Evolutionary conservation across 1,140 invertebrate genomes (phyloP), one percentile per base, ranked within the genome.

Genomic region (Pectinophora gossypiella): DNA sequence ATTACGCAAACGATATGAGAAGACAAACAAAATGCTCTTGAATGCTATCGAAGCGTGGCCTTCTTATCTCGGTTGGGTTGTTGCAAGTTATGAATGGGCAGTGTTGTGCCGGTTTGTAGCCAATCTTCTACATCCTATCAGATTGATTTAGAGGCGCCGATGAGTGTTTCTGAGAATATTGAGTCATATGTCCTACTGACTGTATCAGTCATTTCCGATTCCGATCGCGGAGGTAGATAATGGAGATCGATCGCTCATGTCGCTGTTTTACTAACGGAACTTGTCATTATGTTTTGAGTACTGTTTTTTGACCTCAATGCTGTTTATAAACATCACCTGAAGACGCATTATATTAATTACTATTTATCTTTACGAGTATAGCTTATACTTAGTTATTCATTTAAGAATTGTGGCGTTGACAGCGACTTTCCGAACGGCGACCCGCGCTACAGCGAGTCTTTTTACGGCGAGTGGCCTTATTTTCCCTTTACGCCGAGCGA

Each of bases 21-120:
- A 68, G 60, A 54, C 54, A 56, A 60, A 54, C 51, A 56, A 56
- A 50, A 18, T 56, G 56, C 40, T 60, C 49, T 54, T 23, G 52
- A 36, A 32, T 54, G 56, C 51, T 52, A 15, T 51, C 53, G 59
- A 61, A 58, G 53, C 35, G 19, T 38, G 52, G 50, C 18, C 61
- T 56, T 55, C 59, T 63, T 64, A 76, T 72, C 66, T 71, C 55
- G 56, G 62, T 40, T 23, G 72, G 52, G 47, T 76, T 56, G 27
- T 64, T 48, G 7, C 47, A 54, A 55, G 32, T 77, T 82, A 75
- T 85, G 78, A 85, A 85, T 85, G 81, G 76, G 46, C 40, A 45
- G 40, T 58, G 58, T 56, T 76, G n/a, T n/a, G n/a, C n/a, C n/a
- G n/a, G n/a, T n/a, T n/a, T n/a, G n/a, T 23, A 23, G 22, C 72